Base-by-base conservation (phyloP, 2,797 vertebrate genomes). In the Gephyroberyx darwinii region DNA sequence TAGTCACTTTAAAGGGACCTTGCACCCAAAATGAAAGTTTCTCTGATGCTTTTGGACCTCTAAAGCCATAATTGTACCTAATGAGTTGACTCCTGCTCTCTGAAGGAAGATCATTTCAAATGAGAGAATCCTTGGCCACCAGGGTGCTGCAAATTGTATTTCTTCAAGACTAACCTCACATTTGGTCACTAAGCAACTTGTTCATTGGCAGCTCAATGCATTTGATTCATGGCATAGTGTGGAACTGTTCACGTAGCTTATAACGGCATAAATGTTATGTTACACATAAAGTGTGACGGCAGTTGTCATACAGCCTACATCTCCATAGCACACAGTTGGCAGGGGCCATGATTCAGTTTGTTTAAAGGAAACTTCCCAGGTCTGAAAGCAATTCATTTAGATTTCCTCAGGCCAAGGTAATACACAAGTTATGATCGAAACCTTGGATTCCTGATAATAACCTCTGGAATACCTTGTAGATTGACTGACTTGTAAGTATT, bases 11-110 rank as follows among this genome's bases (percentile, higher is more conserved):
- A 30, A 47, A 45, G 20, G 43, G 48, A 30, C 76, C 19, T 13
- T 62, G 22, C 17, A 61, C 54, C 17, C 13, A 45, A 45, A 43
- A 22, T 52, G 19, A 52, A 50, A 50, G 10, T 41, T 50, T 50
- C 20, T 65, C 50, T 65, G 57, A 54, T 65, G 52, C 64, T 82
- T 75, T 75, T 73, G 9, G 55, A 67, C 35, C 35, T 8, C 2
- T 41, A 54, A 12, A 41, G 3, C 10, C 39, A 41, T 6, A 8
- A 22, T 53, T 6, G 5, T 26, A 53, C 19, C 19, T 30, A 9
- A 53, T 26, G 4, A 22, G 7, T 22, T 19, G 10, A 52, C 26
- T 31, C 13, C 10, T 9, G 50, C 50, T 22, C n/a, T 52, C 50
- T 22, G 50, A 22, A 2, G 50, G 50, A 52, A 20, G 48, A 5